phyloP scores from a whole-genome alignment of 2,888 invertebrate species.

The Hydraecia micacea region DNA sequence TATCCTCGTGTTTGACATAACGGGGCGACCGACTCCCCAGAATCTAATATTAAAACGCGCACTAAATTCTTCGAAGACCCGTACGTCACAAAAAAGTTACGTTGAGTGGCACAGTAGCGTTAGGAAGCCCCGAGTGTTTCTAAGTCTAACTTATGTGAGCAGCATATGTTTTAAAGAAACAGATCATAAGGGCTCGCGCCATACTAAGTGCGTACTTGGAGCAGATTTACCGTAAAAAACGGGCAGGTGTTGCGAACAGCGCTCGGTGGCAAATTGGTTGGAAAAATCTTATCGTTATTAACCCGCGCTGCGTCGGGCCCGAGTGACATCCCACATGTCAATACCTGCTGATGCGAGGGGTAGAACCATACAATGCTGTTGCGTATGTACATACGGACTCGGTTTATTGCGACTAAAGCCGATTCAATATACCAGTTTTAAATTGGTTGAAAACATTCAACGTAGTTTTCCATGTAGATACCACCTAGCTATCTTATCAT shows the following conservation, averaged over 20 bases:
- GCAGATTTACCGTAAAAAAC: slow-evolving; percentile 79
- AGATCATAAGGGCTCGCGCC: slow-evolving; percentile 76
- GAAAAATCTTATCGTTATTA: slow-evolving; percentile 76
- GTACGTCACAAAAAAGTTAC: slow-evolving; percentile 73
- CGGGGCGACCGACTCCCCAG: slow-evolving; percentile 71
- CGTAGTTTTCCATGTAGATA: not conserved
- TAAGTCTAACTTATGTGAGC: slow-evolving; percentile 77
- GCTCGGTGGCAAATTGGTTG: slow-evolving; percentile 76
- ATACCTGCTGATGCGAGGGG: slow-evolving; percentile 72
- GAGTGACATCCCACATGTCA: slow-evolving; percentile 80
- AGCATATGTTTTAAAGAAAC: slow-evolving; percentile 79
- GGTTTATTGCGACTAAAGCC: slow-evolving; percentile 49
- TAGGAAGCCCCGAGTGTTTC: slow-evolving; percentile 72
- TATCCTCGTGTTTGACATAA: slow-evolving; percentile 79
- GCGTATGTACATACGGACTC: slow-evolving; percentile 38
- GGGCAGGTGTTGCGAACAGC: slow-evolving; percentile 78
- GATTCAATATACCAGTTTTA: slow-evolving; percentile 51
- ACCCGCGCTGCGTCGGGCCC: slow-evolving; percentile 67
- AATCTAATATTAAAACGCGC: slow-evolving; percentile 77
- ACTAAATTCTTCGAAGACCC: slow-evolving; percentile 71
- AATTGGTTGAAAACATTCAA: slow-evolving; percentile 52
- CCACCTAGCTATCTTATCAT: not conserved
- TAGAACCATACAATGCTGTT: slow-evolving; percentile 22
- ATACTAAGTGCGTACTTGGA: slow-evolving; percentile 76
- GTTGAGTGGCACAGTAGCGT: slow-evolving; percentile 60